A percentile compares a stretch with the other conserved stretches of the same genome.
Evolutionary conservation across 2,797 vertebrate species (phyloP).

Genomic region (Apogon hyalosoma): DNA sequence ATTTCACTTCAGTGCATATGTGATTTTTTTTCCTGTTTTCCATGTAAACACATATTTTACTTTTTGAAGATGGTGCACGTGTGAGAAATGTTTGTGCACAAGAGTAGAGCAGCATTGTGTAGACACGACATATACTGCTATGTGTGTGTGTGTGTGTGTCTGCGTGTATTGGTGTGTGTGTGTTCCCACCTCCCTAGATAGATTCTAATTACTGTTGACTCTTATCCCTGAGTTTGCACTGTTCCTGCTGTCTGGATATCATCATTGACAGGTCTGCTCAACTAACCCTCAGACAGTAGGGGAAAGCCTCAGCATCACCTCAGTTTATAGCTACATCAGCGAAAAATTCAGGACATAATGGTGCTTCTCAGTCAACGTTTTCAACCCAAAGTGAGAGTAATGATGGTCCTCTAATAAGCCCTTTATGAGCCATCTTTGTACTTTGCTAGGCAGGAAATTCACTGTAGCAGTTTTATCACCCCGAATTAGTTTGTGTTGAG

Average conservation of each 20-base stretch:
- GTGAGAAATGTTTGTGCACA: slow-evolving; percentile 55
- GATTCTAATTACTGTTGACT: slow-evolving; percentile 82
- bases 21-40: slow-evolving; percentile 40
- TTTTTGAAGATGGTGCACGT: slow-evolving; percentile 29
- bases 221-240: slow-evolving; percentile 78
- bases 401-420: slow-evolving; percentile 77
- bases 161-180: slow-evolving; percentile 34
- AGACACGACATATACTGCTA: slow-evolving; percentile 19
- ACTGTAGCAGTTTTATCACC: slow-evolving; percentile 65
- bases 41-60: slow-evolving; percentile 45
- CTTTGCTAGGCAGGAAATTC: slow-evolving; percentile 70
- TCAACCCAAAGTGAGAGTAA: slow-evolving; percentile 79
- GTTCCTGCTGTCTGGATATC: slow-evolving; percentile 77
- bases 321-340: slow-evolving; percentile 75
- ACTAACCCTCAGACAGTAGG: slow-evolving; percentile 68
- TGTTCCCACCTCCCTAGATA: slow-evolving; percentile 71
- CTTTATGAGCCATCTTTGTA: slow-evolving; percentile 77
- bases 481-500: slow-evolving; percentile 80
- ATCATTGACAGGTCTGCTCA: slow-evolving; percentile 77
- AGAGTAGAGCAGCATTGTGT: slow-evolving; percentile 15
- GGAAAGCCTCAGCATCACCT: slow-evolving; percentile 74
- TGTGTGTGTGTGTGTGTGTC: slow-evolving; percentile 30
- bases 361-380: slow-evolving; percentile 75
- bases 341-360: slow-evolving; percentile 67
- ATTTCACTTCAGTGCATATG: slow-evolving; percentile 27